These are phyloP conservation scores for Mycteria americana DNA, from an alignment of 2,797 vertebrate genomes.

Conservation along the genomic window DNA sequence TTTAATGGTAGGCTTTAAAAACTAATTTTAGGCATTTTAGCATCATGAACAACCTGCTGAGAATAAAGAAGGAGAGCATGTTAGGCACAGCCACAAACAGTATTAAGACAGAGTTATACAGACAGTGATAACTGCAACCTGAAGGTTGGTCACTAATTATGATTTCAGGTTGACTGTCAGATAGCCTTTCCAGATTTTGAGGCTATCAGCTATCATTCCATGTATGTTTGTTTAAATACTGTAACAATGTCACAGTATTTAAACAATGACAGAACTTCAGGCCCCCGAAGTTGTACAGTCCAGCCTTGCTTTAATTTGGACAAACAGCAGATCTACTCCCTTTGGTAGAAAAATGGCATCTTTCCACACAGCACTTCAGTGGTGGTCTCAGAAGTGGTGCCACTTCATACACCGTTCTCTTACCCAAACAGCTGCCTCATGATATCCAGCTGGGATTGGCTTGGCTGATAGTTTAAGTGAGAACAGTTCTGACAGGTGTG, in stretches of 20 bases:
- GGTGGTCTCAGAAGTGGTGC: neutral
- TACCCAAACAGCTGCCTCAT: neutral
- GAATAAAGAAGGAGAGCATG: neutral
- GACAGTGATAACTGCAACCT: neutral
- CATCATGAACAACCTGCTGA: neutral
- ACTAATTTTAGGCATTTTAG: neutral
- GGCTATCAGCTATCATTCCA: neutral
- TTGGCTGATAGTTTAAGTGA: neutral
- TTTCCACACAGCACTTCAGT: neutral
- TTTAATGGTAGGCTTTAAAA: neutral
- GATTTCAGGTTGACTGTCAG: neutral
- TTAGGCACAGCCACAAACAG: neutral
- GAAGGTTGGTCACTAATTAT: neutral
- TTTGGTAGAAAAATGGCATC: neutral
- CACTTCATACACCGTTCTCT: neutral
- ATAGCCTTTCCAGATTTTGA: neutral
- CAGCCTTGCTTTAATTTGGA: neutral
- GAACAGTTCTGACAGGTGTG: neutral
- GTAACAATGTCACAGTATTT: neutral
- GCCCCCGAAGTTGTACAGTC: neutral
- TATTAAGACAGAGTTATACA: neutral
- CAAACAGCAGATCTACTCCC: neutral
- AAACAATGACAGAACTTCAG: neutral
- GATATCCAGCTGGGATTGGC: neutral
- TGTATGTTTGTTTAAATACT: neutral